Percentiles rank a stretch among this genome's conserved stretches.
These are phyloP conservation scores for Porphyrio hochstetteri DNA, from an alignment of 2,113 vertebrate species.

Conservation along the genomic window DNA sequence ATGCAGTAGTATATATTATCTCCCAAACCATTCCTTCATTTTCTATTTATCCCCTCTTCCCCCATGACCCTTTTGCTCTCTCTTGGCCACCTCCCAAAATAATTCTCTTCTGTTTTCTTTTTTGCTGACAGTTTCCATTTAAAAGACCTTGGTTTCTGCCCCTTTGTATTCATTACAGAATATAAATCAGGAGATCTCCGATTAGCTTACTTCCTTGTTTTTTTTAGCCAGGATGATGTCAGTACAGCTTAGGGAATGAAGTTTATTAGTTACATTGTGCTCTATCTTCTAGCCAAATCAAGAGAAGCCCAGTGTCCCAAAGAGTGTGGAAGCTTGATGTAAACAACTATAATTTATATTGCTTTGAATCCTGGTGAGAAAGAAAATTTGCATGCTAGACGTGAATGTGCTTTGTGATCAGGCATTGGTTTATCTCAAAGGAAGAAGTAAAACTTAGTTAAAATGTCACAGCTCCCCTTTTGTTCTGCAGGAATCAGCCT, in stretches of 20 bases:
- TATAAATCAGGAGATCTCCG: slow-evolving; percentile 63
- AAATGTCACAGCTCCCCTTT: slow-evolving; percentile 27
- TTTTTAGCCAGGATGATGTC: slow-evolving; percentile 48
- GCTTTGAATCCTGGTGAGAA: background rate
- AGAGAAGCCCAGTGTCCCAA: background rate
- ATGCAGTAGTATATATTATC: background rate
- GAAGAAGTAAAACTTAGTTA: slow-evolving; percentile 43
- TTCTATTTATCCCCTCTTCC: slow-evolving; percentile 2
- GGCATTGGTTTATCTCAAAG: background rate
- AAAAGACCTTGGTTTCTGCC: slow-evolving; percentile 62
- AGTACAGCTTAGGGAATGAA: background rate
- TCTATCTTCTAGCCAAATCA: background rate
- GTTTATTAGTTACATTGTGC: background rate
- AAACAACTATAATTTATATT: slow-evolving; percentile 46
- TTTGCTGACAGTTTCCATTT: slow-evolving; percentile 64
- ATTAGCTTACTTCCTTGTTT: slow-evolving; percentile 63
- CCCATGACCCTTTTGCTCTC: slow-evolving; percentile 4
- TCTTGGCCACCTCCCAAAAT: slow-evolving; percentile 50
- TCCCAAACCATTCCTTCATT: background rate
- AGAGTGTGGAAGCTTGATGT: background rate
- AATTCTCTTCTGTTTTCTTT: slow-evolving; percentile 64
- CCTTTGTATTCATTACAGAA: slow-evolving; percentile 65
- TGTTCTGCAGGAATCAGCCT: background rate
- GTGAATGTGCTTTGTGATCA: background rate
- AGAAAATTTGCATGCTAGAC: background rate